Evolutionary conservation across 2,888 invertebrate genomes (phyloP).

Genomic region (Timema cristinae): DNA sequence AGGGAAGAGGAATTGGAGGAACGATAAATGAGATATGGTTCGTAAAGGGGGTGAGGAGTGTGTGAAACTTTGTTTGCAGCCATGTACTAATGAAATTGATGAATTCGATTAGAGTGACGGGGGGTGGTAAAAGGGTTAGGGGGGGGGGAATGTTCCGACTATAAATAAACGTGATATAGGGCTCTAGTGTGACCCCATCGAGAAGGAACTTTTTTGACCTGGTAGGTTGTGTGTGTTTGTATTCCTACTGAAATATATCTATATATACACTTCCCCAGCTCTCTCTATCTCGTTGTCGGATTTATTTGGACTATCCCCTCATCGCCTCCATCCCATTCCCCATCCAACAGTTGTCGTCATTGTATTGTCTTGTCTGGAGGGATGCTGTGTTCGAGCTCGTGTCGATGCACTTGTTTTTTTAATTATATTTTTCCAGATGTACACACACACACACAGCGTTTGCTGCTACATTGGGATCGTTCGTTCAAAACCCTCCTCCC

Average conservation of each 20-base stretch:
- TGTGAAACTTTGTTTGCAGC: too few species aligned
- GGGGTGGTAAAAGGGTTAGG: neutral
- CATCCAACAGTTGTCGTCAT: neutral
- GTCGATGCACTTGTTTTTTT: neutral
- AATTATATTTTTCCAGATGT: neutral
- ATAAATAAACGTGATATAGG: slow-evolving; percentile 3
- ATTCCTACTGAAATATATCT: too few species aligned
- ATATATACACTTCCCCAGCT: too few species aligned
- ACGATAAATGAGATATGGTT: too few species aligned
- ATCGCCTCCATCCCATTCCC: neutral
- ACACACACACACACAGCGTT: neutral
- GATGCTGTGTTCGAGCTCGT: slow-evolving; percentile 8
- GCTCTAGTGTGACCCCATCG: neutral
- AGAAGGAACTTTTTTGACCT: neutral
- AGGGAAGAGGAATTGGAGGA: too few species aligned
- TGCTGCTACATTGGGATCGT: too few species aligned
- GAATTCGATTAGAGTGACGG: slow-evolving; percentile 10
- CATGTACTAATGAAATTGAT: slow-evolving; percentile 12
- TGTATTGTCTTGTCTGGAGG: neutral
- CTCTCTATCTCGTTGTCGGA: slow-evolving; percentile 3
- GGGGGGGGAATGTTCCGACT: neutral
- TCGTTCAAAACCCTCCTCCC: neutral
- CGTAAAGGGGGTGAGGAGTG: too few species aligned
- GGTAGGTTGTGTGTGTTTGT: too few species aligned
- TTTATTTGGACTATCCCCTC: neutral